phyloP scores from a whole-genome alignment of 2,888 invertebrate genomes.

The Campopleginae sp. region DNA sequence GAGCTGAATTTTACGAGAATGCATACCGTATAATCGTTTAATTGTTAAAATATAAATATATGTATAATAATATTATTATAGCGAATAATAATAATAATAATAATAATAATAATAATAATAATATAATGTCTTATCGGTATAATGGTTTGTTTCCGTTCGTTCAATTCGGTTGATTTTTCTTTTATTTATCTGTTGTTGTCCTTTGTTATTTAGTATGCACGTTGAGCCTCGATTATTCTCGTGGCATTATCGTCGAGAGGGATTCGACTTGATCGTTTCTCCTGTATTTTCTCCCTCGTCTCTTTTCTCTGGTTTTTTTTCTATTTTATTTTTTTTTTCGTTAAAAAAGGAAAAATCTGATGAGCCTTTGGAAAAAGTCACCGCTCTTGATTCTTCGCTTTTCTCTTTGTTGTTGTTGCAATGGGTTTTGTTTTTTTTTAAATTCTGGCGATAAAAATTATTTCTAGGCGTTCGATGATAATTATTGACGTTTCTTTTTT shows the following conservation, averaged over 20 bases:
- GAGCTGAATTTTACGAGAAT: conserved; percentile 65
- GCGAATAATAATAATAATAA: conserved; percentile 74
- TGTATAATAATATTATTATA: conserved; percentile 75
- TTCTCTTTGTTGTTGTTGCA: not conserved
- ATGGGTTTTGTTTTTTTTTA: not conserved
- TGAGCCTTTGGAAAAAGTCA: not conserved
- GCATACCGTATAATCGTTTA: conserved; percentile 80
- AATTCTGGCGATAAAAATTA: conserved; percentile 48
- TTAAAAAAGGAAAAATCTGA: conserved; percentile 28
- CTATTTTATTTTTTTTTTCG: not conserved
- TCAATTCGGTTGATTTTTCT: conserved; percentile 44
- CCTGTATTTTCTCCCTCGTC: not conserved
- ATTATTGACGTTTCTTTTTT: conserved; percentile 33
- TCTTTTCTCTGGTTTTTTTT: conserved; percentile 1
- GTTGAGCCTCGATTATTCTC: conserved; percentile 35
- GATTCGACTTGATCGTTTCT: conserved; percentile 10
- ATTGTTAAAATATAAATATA: conserved; percentile 83
- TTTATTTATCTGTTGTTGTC: conserved; percentile 36
- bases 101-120: conserved; percentile 67
- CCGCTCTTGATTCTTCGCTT: not conserved
- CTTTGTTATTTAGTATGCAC: conserved; percentile 25
- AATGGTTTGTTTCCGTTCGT: conserved; percentile 67
- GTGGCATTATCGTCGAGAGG: conserved; percentile 31
- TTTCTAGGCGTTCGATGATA: conserved; percentile 45
- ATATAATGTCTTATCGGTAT: conserved; percentile 75